These are phyloP conservation scores for Cerceris ruficornis DNA, from an alignment of 2,888 invertebrate genomes.

Conservation along the genomic window DNA sequence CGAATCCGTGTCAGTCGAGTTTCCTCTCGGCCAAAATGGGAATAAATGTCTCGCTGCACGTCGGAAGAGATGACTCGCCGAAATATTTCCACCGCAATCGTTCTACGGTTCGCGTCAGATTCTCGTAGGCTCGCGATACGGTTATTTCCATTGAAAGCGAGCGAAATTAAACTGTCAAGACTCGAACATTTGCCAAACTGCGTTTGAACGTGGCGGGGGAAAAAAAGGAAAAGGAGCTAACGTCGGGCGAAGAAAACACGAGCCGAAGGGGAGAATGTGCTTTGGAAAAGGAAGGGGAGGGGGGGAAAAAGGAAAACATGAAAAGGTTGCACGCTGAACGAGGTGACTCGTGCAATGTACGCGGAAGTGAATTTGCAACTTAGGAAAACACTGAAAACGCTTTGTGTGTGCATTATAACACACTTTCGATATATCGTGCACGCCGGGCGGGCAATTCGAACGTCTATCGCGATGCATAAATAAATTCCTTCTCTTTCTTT, in stretches of 20 bases:
- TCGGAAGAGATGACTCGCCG: neutral
- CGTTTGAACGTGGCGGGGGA: neutral
- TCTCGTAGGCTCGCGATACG: neutral
- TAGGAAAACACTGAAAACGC: neutral
- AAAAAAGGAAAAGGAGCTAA: neutral
- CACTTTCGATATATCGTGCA: neutral
- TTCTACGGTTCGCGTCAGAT: neutral
- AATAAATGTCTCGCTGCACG: neutral
- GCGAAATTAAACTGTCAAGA: neutral
- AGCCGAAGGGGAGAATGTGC: neutral
- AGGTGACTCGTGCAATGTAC: neutral
- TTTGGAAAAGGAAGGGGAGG: neutral
- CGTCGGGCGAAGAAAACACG: neutral
- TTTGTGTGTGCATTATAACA: neutral
- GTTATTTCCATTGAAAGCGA: too few relatives aligned
- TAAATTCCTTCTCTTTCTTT: too few relatives aligned
- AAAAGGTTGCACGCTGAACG: neutral
- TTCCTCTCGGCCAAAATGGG: neutral
- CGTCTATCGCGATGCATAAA: too few relatives aligned
- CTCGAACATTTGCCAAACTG: neutral
- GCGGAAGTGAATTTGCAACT: conserved; percentile 1
- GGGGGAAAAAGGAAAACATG: neutral
- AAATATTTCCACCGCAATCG: neutral
- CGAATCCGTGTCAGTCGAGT: neutral
- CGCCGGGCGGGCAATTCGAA: too few relatives aligned